These are phyloP conservation scores for Cyanistes caeruleus DNA, from an alignment of 2,113 vertebrate species.

Conservation along the genomic window DNA sequence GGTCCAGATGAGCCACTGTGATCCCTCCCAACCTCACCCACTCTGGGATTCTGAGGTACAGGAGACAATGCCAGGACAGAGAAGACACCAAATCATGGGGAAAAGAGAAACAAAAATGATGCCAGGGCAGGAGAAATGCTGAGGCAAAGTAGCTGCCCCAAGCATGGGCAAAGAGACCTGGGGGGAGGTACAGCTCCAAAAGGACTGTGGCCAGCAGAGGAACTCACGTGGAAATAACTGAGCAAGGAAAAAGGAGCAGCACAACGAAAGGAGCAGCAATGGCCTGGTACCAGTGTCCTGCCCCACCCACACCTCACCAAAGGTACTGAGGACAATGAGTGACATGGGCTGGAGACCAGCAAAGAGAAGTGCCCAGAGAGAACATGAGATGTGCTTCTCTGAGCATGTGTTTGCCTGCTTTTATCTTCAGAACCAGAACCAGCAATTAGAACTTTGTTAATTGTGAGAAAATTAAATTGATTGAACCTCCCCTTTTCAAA, in stretches of 20 bases:
- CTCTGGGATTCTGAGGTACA: neutral
- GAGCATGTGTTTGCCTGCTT: neutral
- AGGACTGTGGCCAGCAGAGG: neutral
- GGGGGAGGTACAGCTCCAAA: neutral
- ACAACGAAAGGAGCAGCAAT: neutral
- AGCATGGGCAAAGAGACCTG: neutral
- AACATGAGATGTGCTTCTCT: neutral
- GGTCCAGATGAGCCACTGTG: neutral
- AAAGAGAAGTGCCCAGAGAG: neutral
- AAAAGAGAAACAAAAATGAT: neutral
- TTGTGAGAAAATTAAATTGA: neutral
- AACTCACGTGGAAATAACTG: neutral
- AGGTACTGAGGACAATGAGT: accelerated
- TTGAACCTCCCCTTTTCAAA: neutral
- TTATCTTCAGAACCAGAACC: neutral
- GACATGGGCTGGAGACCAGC: neutral
- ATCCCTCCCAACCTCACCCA: neutral
- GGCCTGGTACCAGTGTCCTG: neutral
- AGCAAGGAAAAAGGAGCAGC: neutral
- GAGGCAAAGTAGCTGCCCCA: neutral
- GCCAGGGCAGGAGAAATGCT: neutral
- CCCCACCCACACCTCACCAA: accelerated
- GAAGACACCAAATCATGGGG: neutral
- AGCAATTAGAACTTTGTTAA: neutral
- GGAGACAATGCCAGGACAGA: neutral